phyloP scores from a whole-genome alignment of 1,140 invertebrate genomes.

The Hypsibius dujardini region DNA sequence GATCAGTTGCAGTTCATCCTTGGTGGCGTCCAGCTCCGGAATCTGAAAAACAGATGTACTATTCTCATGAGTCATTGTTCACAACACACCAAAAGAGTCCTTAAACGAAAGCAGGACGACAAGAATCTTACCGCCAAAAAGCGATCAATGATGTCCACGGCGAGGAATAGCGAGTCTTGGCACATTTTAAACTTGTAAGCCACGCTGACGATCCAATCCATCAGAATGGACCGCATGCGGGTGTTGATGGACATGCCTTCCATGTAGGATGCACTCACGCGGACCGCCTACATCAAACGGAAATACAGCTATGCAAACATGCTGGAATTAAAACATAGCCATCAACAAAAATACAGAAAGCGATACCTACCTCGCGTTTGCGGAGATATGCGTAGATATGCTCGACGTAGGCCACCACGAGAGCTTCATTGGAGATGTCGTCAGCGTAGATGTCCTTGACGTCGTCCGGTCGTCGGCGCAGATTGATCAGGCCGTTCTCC shows the following conservation, averaged over 20 bases:
- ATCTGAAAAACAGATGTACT: not conserved
- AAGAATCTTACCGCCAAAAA: conserved; percentile 55
- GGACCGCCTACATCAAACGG: conserved; percentile 17
- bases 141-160: conserved; percentile 69
- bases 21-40: conserved; percentile 39
- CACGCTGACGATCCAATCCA: conserved; percentile 13
- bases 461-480: conserved; percentile 22
- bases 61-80: not conserved
- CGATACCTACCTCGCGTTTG: conserved; percentile 43
- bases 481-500: not conserved
- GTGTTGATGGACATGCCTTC: conserved; percentile 47
- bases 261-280: conserved; percentile 40
- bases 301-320: conserved; percentile 11
- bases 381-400: conserved; percentile 65
- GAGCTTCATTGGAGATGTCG: conserved; percentile 51
- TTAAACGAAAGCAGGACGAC: not conserved
- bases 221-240: conserved; percentile 59
- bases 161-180: conserved; percentile 76
- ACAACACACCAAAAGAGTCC: not conserved
- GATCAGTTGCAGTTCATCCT: conserved; percentile 62
- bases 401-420: conserved; percentile 60
- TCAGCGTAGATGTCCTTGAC: conserved; percentile 53
- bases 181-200: conserved; percentile 48
- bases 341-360: conserved; percentile 21
- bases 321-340: conserved; percentile 16